Percentiles rank a stretch among this genome's conserved stretches.
These are phyloP conservation scores for Tetrax tetrax DNA, from an alignment of 2,113 vertebrate species.

Conservation along the genomic window DNA sequence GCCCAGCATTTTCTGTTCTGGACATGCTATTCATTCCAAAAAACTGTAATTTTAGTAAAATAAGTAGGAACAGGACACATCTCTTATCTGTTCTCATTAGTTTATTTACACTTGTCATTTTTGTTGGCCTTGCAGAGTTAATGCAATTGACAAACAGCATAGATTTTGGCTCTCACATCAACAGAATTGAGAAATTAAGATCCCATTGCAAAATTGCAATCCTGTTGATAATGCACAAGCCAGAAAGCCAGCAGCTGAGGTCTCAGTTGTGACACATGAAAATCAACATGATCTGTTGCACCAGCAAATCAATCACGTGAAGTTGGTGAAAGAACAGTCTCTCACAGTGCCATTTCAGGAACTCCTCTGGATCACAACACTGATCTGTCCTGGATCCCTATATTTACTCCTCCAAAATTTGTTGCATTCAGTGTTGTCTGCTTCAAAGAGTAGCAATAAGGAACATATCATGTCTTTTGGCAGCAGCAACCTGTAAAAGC, in stretches of 20 bases:
- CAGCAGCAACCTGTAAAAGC: background rate
- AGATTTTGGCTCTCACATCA: background rate
- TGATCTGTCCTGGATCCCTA: background rate
- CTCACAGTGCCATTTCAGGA: background rate
- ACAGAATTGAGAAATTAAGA: slow-evolving; percentile 43
- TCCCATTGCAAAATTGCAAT: slow-evolving; percentile 19
- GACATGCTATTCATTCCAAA: background rate
- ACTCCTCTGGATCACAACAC: background rate
- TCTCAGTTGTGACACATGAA: slow-evolving; percentile 7
- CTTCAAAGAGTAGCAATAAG: background rate
- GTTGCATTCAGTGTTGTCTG: background rate
- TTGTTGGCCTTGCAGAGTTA: slow-evolving; percentile 1
- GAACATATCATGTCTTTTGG: background rate
- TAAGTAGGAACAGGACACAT: background rate
- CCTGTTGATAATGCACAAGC: background rate
- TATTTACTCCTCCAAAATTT: background rate
- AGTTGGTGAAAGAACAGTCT: background rate
- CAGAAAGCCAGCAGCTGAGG: background rate
- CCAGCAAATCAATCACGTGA: background rate
- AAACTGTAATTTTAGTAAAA: background rate
- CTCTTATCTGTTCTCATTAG: background rate
- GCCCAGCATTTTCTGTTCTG: background rate
- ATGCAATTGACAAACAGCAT: background rate
- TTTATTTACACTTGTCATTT: background rate
- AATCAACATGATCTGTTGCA: slow-evolving; percentile 8